A percentile compares a stretch with the other conserved stretches of the same genome.
These are phyloP conservation scores for Schizopygopsis pylzovi DNA, from an alignment of 2,797 vertebrate genomes.

Conservation along the genomic window DNA sequence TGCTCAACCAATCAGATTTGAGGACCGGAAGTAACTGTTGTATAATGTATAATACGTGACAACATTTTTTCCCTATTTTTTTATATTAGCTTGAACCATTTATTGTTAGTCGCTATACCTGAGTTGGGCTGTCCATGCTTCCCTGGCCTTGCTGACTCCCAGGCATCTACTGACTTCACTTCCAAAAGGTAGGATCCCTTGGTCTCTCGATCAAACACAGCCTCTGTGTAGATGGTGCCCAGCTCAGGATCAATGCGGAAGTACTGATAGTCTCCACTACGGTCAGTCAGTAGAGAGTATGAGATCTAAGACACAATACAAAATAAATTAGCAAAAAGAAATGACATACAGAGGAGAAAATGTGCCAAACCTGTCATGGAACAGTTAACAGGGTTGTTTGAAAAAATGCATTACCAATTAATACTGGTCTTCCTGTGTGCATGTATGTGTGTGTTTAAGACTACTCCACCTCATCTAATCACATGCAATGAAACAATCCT, in stretches of 20 bases:
- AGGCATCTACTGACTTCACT: constrained; percentile 86
- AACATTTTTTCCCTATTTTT: too few relatives aligned
- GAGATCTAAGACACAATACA: constrained; percentile 76
- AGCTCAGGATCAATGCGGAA: constrained; percentile 83
- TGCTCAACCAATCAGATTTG: not conserved
- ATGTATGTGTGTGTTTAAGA: not conserved
- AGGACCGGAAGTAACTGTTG: not conserved
- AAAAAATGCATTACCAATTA: constrained; percentile 23
- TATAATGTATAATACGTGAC: not conserved
- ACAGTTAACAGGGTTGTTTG: not conserved
- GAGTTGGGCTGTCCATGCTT: constrained; percentile 88
- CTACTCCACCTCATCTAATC: constrained; percentile 4
- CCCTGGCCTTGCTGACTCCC: constrained; percentile 87
- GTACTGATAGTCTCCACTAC: constrained; percentile 83
- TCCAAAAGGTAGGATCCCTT: constrained; percentile 88
- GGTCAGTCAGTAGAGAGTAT: constrained; percentile 87
- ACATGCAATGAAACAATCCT: constrained; percentile 49
- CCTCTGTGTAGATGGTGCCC: constrained; percentile 83
- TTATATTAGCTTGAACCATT: too few relatives aligned
- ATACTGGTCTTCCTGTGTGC: constrained; percentile 5
- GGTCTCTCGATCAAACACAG: constrained; percentile 88
- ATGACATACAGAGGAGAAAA: not conserved
- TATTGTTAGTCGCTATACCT: constrained; percentile 71
- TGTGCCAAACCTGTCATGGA: not conserved
- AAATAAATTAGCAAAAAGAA: not conserved